These are phyloP conservation scores for Ctenopoma kingsleyae DNA, from an alignment of 2,797 vertebrate species.

Conservation along the genomic window DNA sequence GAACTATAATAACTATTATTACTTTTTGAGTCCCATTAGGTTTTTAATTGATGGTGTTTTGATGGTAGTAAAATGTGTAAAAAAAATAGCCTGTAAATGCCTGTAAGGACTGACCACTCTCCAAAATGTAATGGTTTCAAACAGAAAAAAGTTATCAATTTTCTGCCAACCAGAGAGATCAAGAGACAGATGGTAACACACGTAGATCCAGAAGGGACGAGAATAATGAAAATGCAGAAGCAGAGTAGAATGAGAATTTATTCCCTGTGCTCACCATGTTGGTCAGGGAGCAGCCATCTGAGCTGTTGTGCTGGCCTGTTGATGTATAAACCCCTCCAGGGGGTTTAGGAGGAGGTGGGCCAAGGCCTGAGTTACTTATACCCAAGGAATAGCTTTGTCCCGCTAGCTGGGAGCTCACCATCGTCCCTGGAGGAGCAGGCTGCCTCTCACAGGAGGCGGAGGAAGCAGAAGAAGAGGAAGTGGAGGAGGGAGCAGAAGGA, in stretches of 20 bases:
- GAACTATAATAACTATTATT: background rate
- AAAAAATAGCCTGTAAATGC: too few species aligned
- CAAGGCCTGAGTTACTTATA: constrained; percentile 78
- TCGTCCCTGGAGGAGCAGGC: constrained; percentile 76
- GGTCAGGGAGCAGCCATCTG: constrained; percentile 71
- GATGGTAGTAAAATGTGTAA: too few species aligned
- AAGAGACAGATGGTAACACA: background rate
- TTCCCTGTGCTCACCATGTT: constrained; percentile 79
- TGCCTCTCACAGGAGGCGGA: constrained; percentile 83
- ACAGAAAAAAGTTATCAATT: background rate
- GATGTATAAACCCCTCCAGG: constrained; percentile 68
- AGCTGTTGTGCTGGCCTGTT: constrained; percentile 68
- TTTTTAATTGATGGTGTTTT: background rate
- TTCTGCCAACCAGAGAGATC: background rate
- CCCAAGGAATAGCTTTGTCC: constrained; percentile 84
- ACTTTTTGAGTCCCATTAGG: background rate
- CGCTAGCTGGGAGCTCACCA: constrained; percentile 74
- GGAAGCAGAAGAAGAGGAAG: constrained; percentile 48
- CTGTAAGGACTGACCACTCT: too few species aligned
- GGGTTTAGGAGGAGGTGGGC: constrained; percentile 75
- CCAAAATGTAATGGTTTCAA: background rate
- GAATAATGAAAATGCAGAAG: background rate
- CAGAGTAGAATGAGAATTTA: background rate
- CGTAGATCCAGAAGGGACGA: background rate
- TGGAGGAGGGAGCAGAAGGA: constrained; percentile 50